These are phyloP conservation scores for Zenarchopterus dispar DNA, from an alignment of 2,797 vertebrate genomes.

Conservation along the genomic window DNA sequence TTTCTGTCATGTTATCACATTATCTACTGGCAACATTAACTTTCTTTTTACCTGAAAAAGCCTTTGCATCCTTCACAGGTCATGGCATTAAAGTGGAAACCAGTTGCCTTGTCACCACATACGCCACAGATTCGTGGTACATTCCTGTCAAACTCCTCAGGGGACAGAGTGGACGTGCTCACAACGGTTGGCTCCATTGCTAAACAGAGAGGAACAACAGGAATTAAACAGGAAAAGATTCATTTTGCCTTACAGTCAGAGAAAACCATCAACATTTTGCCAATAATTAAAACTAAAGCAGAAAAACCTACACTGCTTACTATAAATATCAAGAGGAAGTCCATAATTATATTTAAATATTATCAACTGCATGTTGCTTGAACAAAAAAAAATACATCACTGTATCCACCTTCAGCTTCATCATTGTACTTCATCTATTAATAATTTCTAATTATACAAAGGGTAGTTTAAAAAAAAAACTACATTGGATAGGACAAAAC, in stretches of 20 bases:
- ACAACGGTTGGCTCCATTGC: slow-evolving; percentile 87
- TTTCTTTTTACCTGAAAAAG: slow-evolving; percentile 91
- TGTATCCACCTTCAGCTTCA: too few species aligned
- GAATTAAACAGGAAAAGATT: slow-evolving; percentile 6
- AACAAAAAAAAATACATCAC: too few species aligned
- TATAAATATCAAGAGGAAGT: slow-evolving; percentile 22
- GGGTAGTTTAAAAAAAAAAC: too few species aligned
- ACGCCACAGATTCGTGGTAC: slow-evolving; percentile 93
- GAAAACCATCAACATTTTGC: not conserved
- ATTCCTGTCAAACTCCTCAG: slow-evolving; percentile 90
- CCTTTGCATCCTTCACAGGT: slow-evolving; percentile 99
- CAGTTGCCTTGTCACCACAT: slow-evolving; percentile 94
- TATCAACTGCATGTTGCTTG: too few species aligned
- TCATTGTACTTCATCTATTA: too few species aligned
- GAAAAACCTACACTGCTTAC: not conserved
- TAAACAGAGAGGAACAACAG: slow-evolving; percentile 40
- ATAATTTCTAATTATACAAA: too few species aligned
- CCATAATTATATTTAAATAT: not conserved
- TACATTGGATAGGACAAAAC: too few species aligned
- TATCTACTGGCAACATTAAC: not conserved
- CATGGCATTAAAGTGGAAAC: slow-evolving; percentile 99
- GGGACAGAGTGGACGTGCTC: slow-evolving; percentile 85
- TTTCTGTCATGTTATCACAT: not conserved
- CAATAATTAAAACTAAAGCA: not conserved
- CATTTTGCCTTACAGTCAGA: slow-evolving; percentile 5